Base-by-base conservation (phyloP, 2,797 vertebrate genomes). In the Austrolebias charrua region DNA sequence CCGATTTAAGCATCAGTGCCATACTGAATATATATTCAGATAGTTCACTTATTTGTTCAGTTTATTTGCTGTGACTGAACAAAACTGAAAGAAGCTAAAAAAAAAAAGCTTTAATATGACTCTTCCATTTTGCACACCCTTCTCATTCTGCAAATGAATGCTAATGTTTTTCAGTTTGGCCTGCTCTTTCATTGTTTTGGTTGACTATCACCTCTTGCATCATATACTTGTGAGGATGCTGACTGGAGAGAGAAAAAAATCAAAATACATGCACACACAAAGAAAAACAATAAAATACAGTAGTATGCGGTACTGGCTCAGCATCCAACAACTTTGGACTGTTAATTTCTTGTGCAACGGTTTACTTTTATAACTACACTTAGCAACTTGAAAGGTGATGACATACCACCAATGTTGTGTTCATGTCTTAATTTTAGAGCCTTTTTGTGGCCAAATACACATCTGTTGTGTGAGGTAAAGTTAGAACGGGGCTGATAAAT, bases 381-480 rank as follows among this genome's bases (percentile, higher is more conserved):
- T 24, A 15, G 13, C 53, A 42, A 24, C 53, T 15, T 55, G 53
- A 42, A 20, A 42, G 44, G 44, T 18, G 44, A 46, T 46, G 44
- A 46, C 44, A 20, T 15, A 14, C 18, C 13, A 7, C 35, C 33
- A 24, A 24, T 3, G 18, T 55, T 55, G 35, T 40, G 19, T 4
- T 20, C 10, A 14, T 42, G 53, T 4, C 35, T 55, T 38, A 13
- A 8, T 40, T 42, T 42, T 19, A 40, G 18, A 40, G 18, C 38
- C 19, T 13, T n/a, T 5, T 33, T 55, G 35, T 38, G 6, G 13
- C 52, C 33, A 20, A 40, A 40, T 40, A 13, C 18, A 35, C n/a
- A 46, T 45, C 43, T 45, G 24, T n/a, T 15, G n/a, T 18, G 12
- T 28, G 55, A 56, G 54, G 40, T 29, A 56, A 56, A 40, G 38